phyloP scores from a whole-genome alignment of 2,113 vertebrate genomes.

The Trematomus loennbergii region DNA sequence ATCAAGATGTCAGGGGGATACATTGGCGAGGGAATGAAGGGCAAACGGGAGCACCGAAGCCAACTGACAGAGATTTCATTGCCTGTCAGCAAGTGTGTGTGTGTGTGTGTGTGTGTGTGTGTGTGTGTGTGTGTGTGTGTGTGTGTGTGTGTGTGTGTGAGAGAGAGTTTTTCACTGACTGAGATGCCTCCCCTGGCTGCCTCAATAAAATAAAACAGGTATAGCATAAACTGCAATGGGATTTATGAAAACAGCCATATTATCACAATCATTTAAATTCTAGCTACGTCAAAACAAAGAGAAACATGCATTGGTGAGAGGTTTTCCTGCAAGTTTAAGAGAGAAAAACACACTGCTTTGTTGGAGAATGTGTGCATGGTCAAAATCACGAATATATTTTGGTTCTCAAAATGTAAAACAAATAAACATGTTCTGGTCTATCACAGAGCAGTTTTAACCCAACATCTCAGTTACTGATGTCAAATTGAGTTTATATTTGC shows the following conservation, averaged over 20 bases:
- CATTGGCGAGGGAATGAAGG: slow-evolving; percentile 45
- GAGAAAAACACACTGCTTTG: background rate
- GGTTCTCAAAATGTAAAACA: background rate
- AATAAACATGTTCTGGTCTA: too few relatives aligned
- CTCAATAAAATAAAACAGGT: slow-evolving; percentile 11
- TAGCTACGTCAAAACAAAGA: background rate
- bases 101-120: slow-evolving; percentile 7
- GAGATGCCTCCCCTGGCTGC: background rate
- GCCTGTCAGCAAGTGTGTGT: slow-evolving; percentile 35
- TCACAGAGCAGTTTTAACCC: background rate
- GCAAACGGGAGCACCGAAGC: slow-evolving; percentile 40
- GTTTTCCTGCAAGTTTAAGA: background rate
- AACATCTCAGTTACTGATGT: background rate
- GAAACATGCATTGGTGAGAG: background rate
- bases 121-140: background rate
- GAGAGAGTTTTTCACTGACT: slow-evolving; percentile 27
- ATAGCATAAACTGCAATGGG: background rate
- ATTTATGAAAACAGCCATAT: background rate
- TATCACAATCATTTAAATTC: background rate
- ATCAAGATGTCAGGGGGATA: slow-evolving; percentile 55
- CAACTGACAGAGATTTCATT: slow-evolving; percentile 48
- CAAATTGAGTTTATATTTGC: slow-evolving; percentile 18
- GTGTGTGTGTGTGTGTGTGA: too few relatives aligned
- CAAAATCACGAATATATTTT: background rate
- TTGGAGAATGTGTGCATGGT: background rate